Conservation (phyloP, 2,797 vertebrate genomes). For the Platalea minor region DNA sequence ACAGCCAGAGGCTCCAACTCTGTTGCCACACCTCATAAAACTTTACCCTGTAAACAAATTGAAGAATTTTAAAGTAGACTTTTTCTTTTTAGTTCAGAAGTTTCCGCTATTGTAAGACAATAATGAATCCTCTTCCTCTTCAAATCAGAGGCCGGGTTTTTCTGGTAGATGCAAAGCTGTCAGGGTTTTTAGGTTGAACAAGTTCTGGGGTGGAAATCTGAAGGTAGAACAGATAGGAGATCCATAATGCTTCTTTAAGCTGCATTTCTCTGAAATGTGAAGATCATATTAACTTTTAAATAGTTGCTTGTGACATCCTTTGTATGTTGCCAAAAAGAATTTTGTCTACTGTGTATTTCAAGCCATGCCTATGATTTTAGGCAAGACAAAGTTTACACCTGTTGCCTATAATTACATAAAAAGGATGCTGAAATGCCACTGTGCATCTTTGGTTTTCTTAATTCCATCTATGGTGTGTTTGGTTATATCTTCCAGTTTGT, state of each 20-base stretch:
- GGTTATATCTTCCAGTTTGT: background rate
- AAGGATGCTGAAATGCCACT: background rate
- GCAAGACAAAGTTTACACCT: background rate
- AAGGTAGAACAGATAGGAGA: background rate
- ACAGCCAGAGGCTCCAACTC: background rate
- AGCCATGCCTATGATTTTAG: background rate
- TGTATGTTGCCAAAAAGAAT: background rate
- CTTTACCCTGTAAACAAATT: background rate
- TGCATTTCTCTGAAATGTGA: background rate
- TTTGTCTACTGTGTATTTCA: background rate
- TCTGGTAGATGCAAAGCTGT: background rate
- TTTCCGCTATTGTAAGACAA: background rate
- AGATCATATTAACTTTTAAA: background rate
- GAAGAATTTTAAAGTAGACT: background rate
- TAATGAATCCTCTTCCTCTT: background rate
- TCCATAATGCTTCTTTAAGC: background rate
- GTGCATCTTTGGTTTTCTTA: background rate
- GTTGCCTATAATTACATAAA: background rate
- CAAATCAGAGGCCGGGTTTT: background rate
- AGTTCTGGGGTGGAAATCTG: background rate
- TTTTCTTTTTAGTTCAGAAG: background rate
- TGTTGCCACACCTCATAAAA: background rate
- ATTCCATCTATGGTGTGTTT: background rate
- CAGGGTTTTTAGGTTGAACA: background rate
- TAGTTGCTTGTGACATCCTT: background rate